Evolutionary conservation across 2,888 invertebrate genomes (phyloP), one percentile per base, ranked within the genome.

Genomic region (Microchrysa polita): DNA sequence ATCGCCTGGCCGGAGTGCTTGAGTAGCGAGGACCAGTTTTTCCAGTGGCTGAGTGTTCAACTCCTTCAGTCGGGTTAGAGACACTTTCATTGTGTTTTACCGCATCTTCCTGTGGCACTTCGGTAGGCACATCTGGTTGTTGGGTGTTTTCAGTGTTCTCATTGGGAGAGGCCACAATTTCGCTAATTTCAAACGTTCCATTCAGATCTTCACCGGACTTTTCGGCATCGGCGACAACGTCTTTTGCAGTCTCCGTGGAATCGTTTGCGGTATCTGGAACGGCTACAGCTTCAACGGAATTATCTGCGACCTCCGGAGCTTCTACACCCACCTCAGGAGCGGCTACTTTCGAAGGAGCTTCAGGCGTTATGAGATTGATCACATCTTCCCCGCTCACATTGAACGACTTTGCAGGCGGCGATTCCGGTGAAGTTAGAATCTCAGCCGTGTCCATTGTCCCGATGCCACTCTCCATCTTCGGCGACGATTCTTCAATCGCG

Each of bases 1-100:
- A 67, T 7, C n/a, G 22, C 18, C 53, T 52, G 5, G 65, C 65
- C 20, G 67, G 67, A 1, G 67, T 67, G 34, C 67, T 67, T 22
- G 67, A 67, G 16, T 16, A 53, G 1, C 67, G 67, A 27, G 67
- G 67, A 4, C 53, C 53, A 34, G 53, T 2, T 16, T n/a, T n/a
- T 48, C 5, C 4, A 7, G 27, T 7, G 27, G 7, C 27, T 7
- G 27, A 5, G 2, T 34, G 27, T 5, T 34, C 27, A 7, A 34
- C 27, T 2, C 27, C 7, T 34, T 34, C 27, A 2, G 2, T 2
- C 7, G 27, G 27, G 7, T 34, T 34, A 7, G 2, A 5, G 27
- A 7, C 27, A 34, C 2, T 34, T 7, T 34, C 27, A 7, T 34
- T 52, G 14, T 4, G 2, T 16, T 16, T 9, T 52, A 16, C 5